Base-by-base conservation (phyloP, 2,888 invertebrate genomes). In the Portevinia maculata region DNA sequence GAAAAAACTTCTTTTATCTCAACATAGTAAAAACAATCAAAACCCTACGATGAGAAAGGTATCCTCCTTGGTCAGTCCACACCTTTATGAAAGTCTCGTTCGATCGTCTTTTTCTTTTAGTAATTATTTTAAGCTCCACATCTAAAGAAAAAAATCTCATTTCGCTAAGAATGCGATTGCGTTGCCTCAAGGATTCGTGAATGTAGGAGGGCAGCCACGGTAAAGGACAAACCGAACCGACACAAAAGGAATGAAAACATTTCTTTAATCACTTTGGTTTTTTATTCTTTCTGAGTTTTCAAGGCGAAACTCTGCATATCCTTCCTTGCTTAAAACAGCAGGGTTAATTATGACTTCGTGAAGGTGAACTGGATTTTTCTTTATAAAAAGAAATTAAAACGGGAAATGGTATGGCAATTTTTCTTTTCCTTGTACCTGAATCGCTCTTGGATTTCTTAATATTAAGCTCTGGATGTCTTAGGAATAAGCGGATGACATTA, bases 111-210 rank as follows among this genome's bases (percentile, higher is more conserved):
- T 28, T 28, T 34, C 39, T 53, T 55, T 41, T n/a, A 39, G 64
- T 53, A 75, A 81, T 81, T 69, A 64, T 24, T 57, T 64, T n/a
- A 59, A 69, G 57, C 62, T 64, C 32, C 34, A 28, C 55, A 67
- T 44, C 59, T 52, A 15, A 71, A 11, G 39, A 60, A 69, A 60
- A n/a, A 64, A 83, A 71, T 76, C 76, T 83, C 52, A 76, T 76
- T 71, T 83, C 48, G 34, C 55, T 83, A 65, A 71, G 76, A 76
- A 76, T 71, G 76, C 76, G 76, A 83, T 83, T 71, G 69, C 71
- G 41, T 62, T 60, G 55, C 76, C 83, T 83, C 76, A 76, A 76
- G 83, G 65, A 71, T 53, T 60, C 76, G 55, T 55, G 64, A 28
- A 64, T 11, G 30, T 65, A 32, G 57, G n/a, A 44, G 34, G 32